These are phyloP conservation scores for Oscarella lobularis DNA, from an alignment of 37 sponge, comb jelly and placozoan species.

Conservation along the genomic window DNA sequence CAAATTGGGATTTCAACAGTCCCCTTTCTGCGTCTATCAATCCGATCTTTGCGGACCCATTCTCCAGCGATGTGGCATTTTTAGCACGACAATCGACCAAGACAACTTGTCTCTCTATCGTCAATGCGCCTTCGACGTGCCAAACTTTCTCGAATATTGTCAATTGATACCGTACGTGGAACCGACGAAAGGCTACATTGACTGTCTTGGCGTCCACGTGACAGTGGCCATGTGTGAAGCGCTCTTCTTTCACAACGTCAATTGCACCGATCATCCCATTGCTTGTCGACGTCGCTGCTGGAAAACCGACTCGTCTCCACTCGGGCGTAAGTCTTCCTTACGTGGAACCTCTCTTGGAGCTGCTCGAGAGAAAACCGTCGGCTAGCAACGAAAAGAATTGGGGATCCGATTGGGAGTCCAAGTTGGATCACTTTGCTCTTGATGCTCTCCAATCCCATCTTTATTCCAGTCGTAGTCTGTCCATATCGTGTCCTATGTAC, in stretches of 20 bases:
- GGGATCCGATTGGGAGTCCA: neutral
- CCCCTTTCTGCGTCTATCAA: too few relatives aligned
- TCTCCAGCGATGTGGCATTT: too few relatives aligned
- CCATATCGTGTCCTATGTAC: conserved; percentile 2
- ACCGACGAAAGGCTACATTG: neutral
- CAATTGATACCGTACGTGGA: neutral
- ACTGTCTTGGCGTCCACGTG: neutral
- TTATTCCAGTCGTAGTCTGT: neutral
- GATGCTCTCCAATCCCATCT: neutral
- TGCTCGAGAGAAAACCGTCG: neutral
- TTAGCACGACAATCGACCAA: too few relatives aligned
- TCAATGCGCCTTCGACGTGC: too few relatives aligned
- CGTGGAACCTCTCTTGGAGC: neutral
- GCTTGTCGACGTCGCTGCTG: neutral
- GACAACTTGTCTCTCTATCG: too few relatives aligned
- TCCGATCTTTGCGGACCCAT: too few relatives aligned
- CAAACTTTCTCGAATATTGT: neutral
- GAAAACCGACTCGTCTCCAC: neutral
- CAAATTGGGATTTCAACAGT: too few relatives aligned
- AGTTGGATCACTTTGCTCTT: neutral
- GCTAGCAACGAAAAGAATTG: neutral
- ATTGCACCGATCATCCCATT: neutral
- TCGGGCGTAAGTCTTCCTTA: neutral
- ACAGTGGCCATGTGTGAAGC: neutral
- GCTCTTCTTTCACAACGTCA: neutral